Evolutionary conservation across 2,797 vertebrate species (phyloP).

Genomic region (Acrocephalus scirpaceus): DNA sequence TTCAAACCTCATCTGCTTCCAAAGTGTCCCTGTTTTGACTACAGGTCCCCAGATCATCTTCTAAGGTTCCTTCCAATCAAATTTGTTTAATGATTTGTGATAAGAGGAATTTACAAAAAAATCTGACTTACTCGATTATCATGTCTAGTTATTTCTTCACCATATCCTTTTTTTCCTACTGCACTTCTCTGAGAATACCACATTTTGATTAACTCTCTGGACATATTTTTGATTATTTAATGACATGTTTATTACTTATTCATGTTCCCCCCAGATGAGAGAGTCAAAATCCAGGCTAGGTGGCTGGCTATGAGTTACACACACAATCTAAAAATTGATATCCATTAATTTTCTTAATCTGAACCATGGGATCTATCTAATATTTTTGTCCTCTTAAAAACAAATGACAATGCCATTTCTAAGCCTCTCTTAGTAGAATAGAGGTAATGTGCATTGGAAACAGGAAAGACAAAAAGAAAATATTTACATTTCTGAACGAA

Average conservation of each 20-base stretch:
- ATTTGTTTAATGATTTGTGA: background rate
- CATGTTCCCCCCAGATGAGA: background rate
- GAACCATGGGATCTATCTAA: background rate
- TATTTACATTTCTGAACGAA: slow-evolving; percentile 29
- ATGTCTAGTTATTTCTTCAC: background rate
- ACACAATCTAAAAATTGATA: background rate
- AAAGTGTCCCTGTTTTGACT: background rate
- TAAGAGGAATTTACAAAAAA: background rate
- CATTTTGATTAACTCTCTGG: background rate
- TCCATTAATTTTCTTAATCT: background rate
- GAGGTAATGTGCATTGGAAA: slow-evolving; percentile 13
- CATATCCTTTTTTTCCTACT: background rate
- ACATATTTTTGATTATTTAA: background rate
- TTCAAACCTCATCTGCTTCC: background rate
- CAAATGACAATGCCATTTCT: background rate
- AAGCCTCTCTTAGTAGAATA: background rate
- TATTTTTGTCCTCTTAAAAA: background rate
- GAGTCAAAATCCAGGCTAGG: background rate
- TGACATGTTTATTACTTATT: background rate
- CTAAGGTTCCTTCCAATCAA: background rate
- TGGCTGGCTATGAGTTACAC: background rate
- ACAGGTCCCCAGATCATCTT: background rate
- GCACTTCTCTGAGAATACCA: background rate
- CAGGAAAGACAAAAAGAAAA: slow-evolving; percentile 42
- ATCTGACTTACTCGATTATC: background rate